Evolutionary conservation across 1,140 invertebrate species (phyloP).

Genomic region (Periplaneta americana): DNA sequence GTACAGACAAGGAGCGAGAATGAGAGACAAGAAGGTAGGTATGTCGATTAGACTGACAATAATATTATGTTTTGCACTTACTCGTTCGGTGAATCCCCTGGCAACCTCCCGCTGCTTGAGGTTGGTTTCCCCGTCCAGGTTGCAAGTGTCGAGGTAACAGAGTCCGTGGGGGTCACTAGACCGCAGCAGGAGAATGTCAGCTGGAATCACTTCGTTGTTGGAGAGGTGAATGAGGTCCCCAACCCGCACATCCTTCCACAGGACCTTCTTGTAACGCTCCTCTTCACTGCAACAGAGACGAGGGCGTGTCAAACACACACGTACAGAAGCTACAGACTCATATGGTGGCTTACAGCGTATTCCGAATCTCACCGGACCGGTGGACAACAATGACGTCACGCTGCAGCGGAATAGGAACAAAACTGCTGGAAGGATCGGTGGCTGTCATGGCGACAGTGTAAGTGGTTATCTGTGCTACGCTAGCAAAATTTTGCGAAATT

Average conservation of each 20-base stretch:
- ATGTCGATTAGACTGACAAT: background rate
- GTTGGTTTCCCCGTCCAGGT: conserved; percentile 99
- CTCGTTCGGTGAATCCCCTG: conserved; percentile 52
- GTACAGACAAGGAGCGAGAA: background rate
- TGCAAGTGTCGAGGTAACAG: conserved; percentile 96
- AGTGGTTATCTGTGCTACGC: too few relatives aligned
- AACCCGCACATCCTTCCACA: conserved; percentile 88
- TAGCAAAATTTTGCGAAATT: too few relatives aligned
- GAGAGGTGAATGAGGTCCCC: conserved; percentile 95
- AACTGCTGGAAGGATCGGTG: too few relatives aligned
- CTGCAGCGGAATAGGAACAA: too few relatives aligned
- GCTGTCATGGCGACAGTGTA: too few relatives aligned
- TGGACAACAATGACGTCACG: too few relatives aligned
- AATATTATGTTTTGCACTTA: too few relatives aligned
- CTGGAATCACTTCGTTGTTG: conserved; percentile 94
- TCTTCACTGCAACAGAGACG: conserved; percentile 66
- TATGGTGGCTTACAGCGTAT: too few relatives aligned
- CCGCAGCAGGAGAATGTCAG: conserved; percentile 85
- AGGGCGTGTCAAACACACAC: too few relatives aligned
- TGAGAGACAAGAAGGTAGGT: background rate
- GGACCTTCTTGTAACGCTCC: conserved; percentile 74
- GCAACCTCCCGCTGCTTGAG: conserved; percentile 90
- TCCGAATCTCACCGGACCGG: too few relatives aligned
- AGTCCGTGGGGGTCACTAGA: conserved; percentile 90
- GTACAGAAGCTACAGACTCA: too few relatives aligned